phyloP scores from a whole-genome alignment of 2,797 vertebrate genomes.

The Galago senegalensis region DNA sequence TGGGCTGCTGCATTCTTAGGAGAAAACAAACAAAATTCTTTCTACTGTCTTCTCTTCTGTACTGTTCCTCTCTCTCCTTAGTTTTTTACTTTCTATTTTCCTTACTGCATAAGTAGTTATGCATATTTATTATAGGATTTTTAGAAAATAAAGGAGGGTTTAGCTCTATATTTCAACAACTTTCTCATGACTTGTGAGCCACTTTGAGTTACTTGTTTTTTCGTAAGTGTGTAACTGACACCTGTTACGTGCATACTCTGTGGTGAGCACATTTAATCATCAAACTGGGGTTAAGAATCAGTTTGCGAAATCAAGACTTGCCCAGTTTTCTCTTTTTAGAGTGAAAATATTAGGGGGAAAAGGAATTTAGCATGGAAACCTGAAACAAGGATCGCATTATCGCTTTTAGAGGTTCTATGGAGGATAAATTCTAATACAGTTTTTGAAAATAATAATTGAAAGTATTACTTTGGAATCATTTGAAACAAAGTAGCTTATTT shows the following conservation, averaged over 20 bases:
- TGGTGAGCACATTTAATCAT: neutral
- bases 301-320: neutral
- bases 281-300: neutral
- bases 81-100: neutral
- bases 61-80: neutral
- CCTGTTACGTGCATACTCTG: neutral
- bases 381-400: slow-evolving; percentile 41
- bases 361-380: slow-evolving; percentile 57
- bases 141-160: slow-evolving; percentile 50
- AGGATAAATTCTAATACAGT: neutral
- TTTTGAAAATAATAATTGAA: slow-evolving; percentile 61
- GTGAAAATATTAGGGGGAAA: slow-evolving; percentile 57
- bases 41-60: neutral
- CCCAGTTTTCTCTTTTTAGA: slow-evolving; percentile 29
- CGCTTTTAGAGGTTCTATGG: slow-evolving; percentile 12
- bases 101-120: neutral
- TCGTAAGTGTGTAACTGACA: slow-evolving; percentile 16
- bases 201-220: slow-evolving; percentile 5
- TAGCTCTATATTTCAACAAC: slow-evolving; percentile 19
- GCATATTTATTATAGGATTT: slow-evolving; percentile 33
- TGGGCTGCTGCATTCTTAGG: neutral
- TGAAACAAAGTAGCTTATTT: slow-evolving; percentile 57
- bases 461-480: slow-evolving; percentile 47
- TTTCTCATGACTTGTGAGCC: slow-evolving; percentile 9
- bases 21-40: neutral